Conservation (phyloP, 2,888 invertebrate species). For the Ornithoptera alexandrae region DNA sequence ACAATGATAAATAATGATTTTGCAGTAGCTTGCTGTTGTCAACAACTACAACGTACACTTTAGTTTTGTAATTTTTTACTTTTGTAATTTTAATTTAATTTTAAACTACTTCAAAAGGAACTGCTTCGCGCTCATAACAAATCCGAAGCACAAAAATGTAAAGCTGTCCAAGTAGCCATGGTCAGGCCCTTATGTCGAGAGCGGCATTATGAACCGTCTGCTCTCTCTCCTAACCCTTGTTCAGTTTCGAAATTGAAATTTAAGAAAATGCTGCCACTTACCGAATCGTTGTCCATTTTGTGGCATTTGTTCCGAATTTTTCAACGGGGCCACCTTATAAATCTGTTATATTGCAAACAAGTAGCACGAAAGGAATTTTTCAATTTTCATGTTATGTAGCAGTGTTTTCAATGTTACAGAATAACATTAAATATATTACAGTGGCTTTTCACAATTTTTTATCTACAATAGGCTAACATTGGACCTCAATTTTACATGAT, state of each 20-base stretch:
- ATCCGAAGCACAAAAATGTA: conserved; percentile 49
- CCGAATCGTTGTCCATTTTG: conserved; percentile 33
- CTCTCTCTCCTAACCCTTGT: conserved; percentile 58
- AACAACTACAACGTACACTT: too few species aligned
- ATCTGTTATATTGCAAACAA: conserved; percentile 2
- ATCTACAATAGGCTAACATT: too few species aligned
- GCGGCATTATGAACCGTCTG: conserved; percentile 72
- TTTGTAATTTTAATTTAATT: background rate
- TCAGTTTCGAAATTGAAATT: conserved; percentile 65
- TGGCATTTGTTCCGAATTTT: conserved; percentile 20
- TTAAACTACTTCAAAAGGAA: background rate
- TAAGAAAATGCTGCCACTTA: conserved; percentile 51
- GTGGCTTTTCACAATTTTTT: too few species aligned
- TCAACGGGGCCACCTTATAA: conserved; percentile 11
- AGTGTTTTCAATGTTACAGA: background rate
- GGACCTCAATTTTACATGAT: too few species aligned
- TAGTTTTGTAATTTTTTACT: background rate
- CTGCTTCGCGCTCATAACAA: conserved; percentile 37
- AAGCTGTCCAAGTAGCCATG: conserved; percentile 73
- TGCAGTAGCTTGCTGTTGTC: too few species aligned
- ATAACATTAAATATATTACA: too few species aligned
- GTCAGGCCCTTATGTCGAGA: conserved; percentile 70
- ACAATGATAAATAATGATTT: too few species aligned
- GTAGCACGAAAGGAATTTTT: background rate
- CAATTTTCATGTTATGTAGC: background rate